phyloP scores from a whole-genome alignment of 2,113 vertebrate species.

The Oncorhynchus gorbuscha region DNA sequence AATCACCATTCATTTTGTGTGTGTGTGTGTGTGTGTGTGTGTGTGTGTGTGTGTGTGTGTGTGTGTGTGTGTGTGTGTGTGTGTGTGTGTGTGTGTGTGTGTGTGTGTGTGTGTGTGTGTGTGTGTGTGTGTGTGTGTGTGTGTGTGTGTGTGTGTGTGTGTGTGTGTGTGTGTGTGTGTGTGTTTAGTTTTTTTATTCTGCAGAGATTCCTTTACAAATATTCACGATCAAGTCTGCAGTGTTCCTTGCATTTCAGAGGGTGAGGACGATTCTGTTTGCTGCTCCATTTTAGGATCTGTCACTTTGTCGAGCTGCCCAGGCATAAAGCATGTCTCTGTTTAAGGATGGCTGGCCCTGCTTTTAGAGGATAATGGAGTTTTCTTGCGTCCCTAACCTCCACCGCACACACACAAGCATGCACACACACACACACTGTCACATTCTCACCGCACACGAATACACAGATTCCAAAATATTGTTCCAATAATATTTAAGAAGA shows the following conservation, averaged over 20 bases:
- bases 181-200: conserved; percentile 28
- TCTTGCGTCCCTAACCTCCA: background rate
- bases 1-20: conserved; percentile 27
- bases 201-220: conserved; percentile 36
- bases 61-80: background rate
- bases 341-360: conserved; percentile 27
- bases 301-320: conserved; percentile 18
- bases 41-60: background rate
- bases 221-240: conserved; percentile 32
- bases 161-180: too few relatives aligned
- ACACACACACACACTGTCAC: background rate
- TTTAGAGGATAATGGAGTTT: conserved; percentile 11
- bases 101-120: background rate
- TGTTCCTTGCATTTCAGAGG: conserved; percentile 19
- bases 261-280: background rate
- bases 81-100: background rate
- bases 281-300: too few relatives aligned
- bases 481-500: background rate
- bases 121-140: too few relatives aligned
- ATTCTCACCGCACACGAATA: background rate
- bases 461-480: background rate
- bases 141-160: background rate
- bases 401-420: too few relatives aligned
- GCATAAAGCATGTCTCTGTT: conserved; percentile 29
- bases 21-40: background rate